Evolutionary conservation across 2,113 vertebrate genomes (phyloP), one percentile per base, ranked within the genome.

Genomic region (Motacilla alba): DNA sequence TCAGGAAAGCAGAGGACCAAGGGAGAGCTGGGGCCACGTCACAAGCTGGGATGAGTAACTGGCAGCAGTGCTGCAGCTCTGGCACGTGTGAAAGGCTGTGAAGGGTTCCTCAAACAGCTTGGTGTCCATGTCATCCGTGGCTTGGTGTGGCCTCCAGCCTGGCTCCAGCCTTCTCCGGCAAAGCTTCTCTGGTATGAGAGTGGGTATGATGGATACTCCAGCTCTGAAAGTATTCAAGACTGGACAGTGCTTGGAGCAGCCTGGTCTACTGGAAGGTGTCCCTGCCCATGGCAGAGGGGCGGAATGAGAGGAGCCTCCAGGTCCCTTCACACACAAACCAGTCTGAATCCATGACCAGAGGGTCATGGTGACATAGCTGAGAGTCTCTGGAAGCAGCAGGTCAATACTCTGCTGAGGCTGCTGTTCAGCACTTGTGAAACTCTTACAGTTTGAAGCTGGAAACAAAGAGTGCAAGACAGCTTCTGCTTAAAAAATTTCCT

Each of bases 281-380:
- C 27, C 26, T 58, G 59, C 35, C 59, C 59, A 33, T 28, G 44
- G 86, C 60, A 46, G 24, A 19, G 27, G 20, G 12, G 3, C 75
- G 63, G 41, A 55, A 41, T 55, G 55, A 27, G n/a, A 31, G 31
- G 53, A 47, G 21, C 41, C 50, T 69, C 30, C 19, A 15, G 30
- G 26, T 31, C 12, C 30, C 30, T 62, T 41, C 31, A 55, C 47
- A 27, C 47, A 10, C 70, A 76, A 69, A 16, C 7, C 72, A 27
- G 21, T 10, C 24, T 76, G 79, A 62, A 49, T 56, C 22, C 41
- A 16, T 5, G 59, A 11, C 30, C 89, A 55, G 31, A 77, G 76
- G 70, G 13, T 41, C 7, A 2, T 0, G 35, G 59, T 33, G 31
- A 5, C 5, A 7, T 0, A 5, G 0, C 2, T 0, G 17, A n/a